Evolutionary conservation across 2,797 vertebrate genomes (phyloP).

Genomic region (Sternotherus odoratus): DNA sequence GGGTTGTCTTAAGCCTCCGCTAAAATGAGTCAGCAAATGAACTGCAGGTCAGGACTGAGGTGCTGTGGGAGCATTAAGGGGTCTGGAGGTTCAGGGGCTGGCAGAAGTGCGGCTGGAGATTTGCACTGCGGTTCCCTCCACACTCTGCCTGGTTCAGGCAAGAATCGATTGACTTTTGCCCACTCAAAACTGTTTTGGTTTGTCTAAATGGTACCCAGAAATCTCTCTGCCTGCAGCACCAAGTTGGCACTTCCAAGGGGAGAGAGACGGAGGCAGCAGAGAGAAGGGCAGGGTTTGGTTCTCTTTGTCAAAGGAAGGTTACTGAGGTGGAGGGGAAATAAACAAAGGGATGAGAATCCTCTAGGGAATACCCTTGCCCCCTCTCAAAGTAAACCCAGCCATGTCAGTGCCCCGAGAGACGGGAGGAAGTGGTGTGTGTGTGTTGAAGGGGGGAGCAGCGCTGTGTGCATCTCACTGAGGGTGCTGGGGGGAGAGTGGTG

Average conservation of each 20-base stretch:
- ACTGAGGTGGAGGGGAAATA: not conserved
- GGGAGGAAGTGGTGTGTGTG: too few relatives aligned
- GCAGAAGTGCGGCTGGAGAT: not conserved
- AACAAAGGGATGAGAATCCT: not conserved
- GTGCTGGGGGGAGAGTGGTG: fast-evolving
- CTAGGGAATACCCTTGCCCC: too few relatives aligned
- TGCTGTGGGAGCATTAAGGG: not conserved
- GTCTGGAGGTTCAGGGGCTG: not conserved
- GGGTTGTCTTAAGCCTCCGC: not conserved
- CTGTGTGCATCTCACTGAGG: not conserved
- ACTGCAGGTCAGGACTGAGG: not conserved
- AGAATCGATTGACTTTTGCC: not conserved
- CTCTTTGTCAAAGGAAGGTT: too few relatives aligned
- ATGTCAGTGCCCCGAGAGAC: not conserved
- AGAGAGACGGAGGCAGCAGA: not conserved
- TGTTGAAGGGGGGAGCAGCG: too few relatives aligned
- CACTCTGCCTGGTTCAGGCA: not conserved
- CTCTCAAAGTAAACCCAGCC: not conserved
- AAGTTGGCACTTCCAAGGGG: not conserved
- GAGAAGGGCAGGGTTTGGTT: too few relatives aligned
- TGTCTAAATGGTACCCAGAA: not conserved
- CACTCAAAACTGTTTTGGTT: not conserved
- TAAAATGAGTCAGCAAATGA: not conserved
- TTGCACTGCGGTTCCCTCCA: too few relatives aligned
- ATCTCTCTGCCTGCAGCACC: not conserved